phyloP scores from a whole-genome alignment of 2,888 invertebrate species.

The Phengaris arion region DNA sequence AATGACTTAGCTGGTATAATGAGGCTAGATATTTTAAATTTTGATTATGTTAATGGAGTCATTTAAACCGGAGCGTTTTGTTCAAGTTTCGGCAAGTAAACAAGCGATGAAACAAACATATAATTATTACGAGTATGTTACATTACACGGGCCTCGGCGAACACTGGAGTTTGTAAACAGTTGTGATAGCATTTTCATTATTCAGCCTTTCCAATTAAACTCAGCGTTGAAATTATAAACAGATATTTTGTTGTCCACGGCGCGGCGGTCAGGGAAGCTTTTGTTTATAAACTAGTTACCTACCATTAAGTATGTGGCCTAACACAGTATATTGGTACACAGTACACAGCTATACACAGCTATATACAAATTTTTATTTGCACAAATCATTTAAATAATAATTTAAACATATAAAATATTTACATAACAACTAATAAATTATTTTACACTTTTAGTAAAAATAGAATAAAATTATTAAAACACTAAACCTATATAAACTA shows the following conservation, averaged over 20 bases:
- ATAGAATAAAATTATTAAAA: too few species aligned
- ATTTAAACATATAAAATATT: too few species aligned
- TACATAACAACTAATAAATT: too few species aligned
- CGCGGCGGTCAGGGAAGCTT: not conserved
- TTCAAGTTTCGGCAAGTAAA: not conserved
- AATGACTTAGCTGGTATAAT: too few species aligned
- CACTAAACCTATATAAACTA: too few species aligned
- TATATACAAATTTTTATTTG: too few species aligned
- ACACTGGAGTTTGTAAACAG: not conserved
- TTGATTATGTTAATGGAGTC: not conserved
- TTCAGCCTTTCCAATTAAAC: not conserved
- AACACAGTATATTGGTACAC: too few species aligned
- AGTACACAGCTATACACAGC: too few species aligned
- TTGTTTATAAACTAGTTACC: not conserved
- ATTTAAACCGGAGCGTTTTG: not conserved
- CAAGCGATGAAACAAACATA: slow-evolving; percentile 1
- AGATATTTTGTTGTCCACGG: not conserved
- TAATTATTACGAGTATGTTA: not conserved
- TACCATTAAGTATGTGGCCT: too few species aligned
- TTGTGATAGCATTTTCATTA: slow-evolving; percentile 16
- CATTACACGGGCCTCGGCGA: not conserved
- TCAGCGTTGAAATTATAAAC: not conserved
- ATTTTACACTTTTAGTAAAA: too few species aligned
- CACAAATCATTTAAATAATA: too few species aligned
- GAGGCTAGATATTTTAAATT: not conserved